These are phyloP conservation scores for Habrosyne pyritoides DNA, from an alignment of 2,888 invertebrate species.

Conservation along the genomic window DNA sequence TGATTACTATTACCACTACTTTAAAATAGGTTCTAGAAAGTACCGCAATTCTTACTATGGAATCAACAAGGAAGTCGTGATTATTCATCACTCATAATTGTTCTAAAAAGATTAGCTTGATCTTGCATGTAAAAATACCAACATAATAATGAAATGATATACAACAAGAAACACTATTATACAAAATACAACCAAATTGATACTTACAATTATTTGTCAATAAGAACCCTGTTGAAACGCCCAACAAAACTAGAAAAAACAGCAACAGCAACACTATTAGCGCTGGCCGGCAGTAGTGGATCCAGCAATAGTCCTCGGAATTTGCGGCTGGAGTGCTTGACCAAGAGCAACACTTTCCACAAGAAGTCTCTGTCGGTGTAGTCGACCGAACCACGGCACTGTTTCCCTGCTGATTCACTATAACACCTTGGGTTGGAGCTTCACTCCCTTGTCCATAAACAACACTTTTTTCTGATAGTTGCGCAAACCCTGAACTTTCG, in stretches of 20 bases:
- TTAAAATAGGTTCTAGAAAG: too few species aligned
- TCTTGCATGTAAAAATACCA: too few species aligned
- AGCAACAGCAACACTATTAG: constrained; percentile 78
- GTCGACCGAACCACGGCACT: constrained; percentile 73
- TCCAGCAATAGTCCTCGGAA: constrained; percentile 80
- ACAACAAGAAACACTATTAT: constrained; percentile 15
- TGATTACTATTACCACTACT: too few species aligned
- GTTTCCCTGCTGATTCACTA: constrained; percentile 80
- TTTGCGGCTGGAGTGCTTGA: constrained; percentile 66
- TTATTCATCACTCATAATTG: too few species aligned
- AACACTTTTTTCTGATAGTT: constrained; percentile 69
- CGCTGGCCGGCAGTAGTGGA: constrained; percentile 81
- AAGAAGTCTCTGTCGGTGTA: constrained; percentile 50
- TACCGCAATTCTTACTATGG: too few species aligned
- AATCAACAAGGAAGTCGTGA: too few species aligned
- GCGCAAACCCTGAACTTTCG: constrained; percentile 76
- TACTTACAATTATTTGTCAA: constrained; percentile 85
- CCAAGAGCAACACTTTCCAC: constrained; percentile 69
- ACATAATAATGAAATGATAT: too few species aligned
- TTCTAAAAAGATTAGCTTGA: too few species aligned
- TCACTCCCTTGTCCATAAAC: constrained; percentile 72
- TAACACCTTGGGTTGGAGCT: constrained; percentile 77
- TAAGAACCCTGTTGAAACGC: constrained; percentile 82
- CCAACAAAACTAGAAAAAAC: constrained; percentile 82
- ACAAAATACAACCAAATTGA: constrained; percentile 17